Evolutionary conservation across 2,888 invertebrate genomes (phyloP).

Genomic region (Alloscopus bannaensis): DNA sequence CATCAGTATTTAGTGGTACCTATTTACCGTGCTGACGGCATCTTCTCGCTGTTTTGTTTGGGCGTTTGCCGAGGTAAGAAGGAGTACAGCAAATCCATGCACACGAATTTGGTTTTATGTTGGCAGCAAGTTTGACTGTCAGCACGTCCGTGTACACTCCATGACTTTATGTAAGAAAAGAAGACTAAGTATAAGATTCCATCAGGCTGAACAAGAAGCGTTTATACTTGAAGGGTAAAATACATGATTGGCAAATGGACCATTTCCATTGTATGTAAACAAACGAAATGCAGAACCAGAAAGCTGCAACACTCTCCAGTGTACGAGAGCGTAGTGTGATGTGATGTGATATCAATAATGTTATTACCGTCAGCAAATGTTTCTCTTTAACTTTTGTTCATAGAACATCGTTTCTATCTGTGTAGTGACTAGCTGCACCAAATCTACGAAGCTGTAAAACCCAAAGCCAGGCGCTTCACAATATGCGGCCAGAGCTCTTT

Average conservation of each 20-base stretch:
- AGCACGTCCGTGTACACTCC: background rate
- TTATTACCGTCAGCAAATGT: no score
- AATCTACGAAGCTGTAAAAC: no score
- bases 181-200: slow-evolving; percentile 3
- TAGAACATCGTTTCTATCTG: no score
- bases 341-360: no score
- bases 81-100: slow-evolving; percentile 14
- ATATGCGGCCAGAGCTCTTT: no score
- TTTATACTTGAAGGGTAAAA: no score
- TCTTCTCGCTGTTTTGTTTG: slow-evolving; percentile 27
- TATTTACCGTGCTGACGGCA: slow-evolving; percentile 48
- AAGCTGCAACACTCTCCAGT: slow-evolving; percentile 21
- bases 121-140: slow-evolving; percentile 4
- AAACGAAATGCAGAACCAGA: slow-evolving; percentile 14
- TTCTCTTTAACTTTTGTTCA: no score
- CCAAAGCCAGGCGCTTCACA: no score
- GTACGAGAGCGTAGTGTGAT: background rate
- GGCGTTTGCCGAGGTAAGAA: slow-evolving; percentile 31
- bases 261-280: slow-evolving; percentile 47
- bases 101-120: slow-evolving; percentile 43
- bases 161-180: slow-evolving; percentile 16
- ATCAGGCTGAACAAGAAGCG: background rate
- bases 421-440: no score
- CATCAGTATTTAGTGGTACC: slow-evolving; percentile 32
- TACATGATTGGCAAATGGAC: slow-evolving; percentile 51